Evolutionary conservation across 2,888 invertebrate genomes (phyloP).

Genomic region (Papilio protenor): DNA sequence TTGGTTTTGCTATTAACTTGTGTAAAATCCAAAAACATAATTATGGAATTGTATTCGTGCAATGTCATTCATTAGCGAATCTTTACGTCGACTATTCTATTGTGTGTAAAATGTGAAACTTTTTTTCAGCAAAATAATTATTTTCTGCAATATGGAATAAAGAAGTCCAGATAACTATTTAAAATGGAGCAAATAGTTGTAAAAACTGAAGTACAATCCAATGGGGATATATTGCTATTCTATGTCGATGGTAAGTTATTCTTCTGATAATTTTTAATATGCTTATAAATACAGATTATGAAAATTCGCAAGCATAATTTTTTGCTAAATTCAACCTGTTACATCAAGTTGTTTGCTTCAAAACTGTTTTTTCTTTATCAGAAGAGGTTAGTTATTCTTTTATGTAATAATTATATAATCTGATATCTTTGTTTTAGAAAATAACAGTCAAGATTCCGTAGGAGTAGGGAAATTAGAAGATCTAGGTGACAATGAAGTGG

Average conservation of each 20-base stretch:
- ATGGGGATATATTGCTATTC: constrained; percentile 75
- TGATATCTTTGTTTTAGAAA: constrained; percentile 58
- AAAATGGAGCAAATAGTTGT: constrained; percentile 71
- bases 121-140: neutral
- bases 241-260: constrained; percentile 74
- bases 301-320: neutral
- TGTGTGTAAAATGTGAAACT: neutral
- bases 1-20: neutral
- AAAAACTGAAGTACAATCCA: constrained; percentile 71
- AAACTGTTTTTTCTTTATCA: too few species aligned
- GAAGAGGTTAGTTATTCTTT: too few species aligned
- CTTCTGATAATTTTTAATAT: neutral
- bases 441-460: constrained; percentile 59
- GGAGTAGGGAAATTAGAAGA: constrained; percentile 48
- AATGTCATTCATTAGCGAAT: neutral
- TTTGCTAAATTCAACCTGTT: neutral
- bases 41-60: neutral
- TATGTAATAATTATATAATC: too few species aligned
- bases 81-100: neutral
- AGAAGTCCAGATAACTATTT: constrained; percentile 27
- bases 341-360: too few species aligned
- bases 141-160: neutral
- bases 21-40: neutral
- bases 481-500: constrained; percentile 44
- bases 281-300: neutral